Base-by-base conservation (phyloP, 30 jellyfish, hydroid and myxozoan genomes). In the Hydra vulgaris region DNA sequence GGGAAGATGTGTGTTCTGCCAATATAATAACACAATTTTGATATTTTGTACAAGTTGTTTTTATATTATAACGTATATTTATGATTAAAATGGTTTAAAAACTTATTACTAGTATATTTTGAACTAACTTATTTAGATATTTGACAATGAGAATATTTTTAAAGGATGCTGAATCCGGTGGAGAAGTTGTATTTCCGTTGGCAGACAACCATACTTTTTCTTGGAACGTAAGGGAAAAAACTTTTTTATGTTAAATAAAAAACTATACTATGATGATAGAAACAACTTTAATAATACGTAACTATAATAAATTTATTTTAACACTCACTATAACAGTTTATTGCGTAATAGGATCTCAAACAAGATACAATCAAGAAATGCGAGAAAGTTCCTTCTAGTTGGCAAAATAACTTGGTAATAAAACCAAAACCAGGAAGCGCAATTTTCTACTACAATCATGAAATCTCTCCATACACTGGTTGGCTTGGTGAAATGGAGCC, bases 391-490 rank as follows among this genome's bases (percentile, higher is more conserved):
- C 95, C 94, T n/a, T 78, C 83, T 72, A 23, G 55, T 8, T n/a
- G 87, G 5, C 7, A 22, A 21, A 69, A 88, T 8, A 92, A 87
- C 73, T 73, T 92, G 72, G 85, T 73, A 17, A 85, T 93, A 21
- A 84, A 84, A 68, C 99, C 99, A 16, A 86, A 93, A 66, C 86
- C 72, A 81, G 99, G 99, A n/a, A 88, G 84, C 56, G 99, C 99
- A 15, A 72, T 93, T 12, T 25, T 93, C 86, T 93, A 96, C 95
- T 93, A 93, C 87, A 93, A 93, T 78, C 99, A 93, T 56, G 73
- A 72, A 26, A 69, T 87, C 0, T 94, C 89, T n/a, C 76, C 93
- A 12, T 85, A 71, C 70, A 87, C 96, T 8, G 99, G 99, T 8
- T 87, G 96, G 99, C 54, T 93, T 83, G 89, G 95, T 7, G 76